phyloP scores from a whole-genome alignment of 1,140 invertebrate species.

The Drosophila sechellia region DNA sequence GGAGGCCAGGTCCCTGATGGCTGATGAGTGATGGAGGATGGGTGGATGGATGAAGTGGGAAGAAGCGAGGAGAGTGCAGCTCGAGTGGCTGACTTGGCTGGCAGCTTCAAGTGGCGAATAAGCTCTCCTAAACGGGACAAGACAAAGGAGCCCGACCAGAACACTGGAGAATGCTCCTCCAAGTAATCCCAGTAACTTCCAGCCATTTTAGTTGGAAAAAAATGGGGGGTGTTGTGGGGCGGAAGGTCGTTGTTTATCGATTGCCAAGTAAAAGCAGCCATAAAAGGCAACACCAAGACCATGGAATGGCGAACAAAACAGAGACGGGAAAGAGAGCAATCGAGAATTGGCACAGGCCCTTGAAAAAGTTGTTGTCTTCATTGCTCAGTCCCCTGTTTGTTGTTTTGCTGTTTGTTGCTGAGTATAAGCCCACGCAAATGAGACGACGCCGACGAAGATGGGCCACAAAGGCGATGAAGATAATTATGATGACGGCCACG shows the following conservation, averaged over 20 bases:
- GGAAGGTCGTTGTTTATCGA: slow-evolving; percentile 78
- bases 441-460: slow-evolving; percentile 30
- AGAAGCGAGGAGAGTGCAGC: slow-evolving; percentile 24
- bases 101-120: slow-evolving; percentile 46
- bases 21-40: slow-evolving; percentile 12
- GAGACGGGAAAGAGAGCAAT: slow-evolving; percentile 47
- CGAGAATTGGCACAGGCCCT: slow-evolving; percentile 77
- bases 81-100: slow-evolving; percentile 47
- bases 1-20: slow-evolving; percentile 23
- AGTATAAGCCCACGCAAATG: slow-evolving; percentile 68
- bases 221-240: slow-evolving; percentile 15
- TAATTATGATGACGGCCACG: slow-evolving; percentile 35
- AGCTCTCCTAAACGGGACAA: slow-evolving; percentile 46
- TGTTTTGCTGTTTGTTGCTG: not conserved
- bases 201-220: slow-evolving; percentile 18
- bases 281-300: slow-evolving; percentile 20
- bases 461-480: slow-evolving; percentile 19
- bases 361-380: slow-evolving; percentile 51
- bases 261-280: slow-evolving; percentile 55
- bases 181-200: slow-evolving; percentile 43
- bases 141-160: slow-evolving; percentile 34
- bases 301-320: slow-evolving; percentile 29
- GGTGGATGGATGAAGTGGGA: slow-evolving; percentile 16
- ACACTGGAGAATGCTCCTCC: slow-evolving; percentile 23
- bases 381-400: slow-evolving; percentile 3